Evolutionary conservation across 53 echinoderm and acorn worm genomes (phyloP), one percentile per base, ranked within the genome.

Genomic region (Astropecten irregularis): DNA sequence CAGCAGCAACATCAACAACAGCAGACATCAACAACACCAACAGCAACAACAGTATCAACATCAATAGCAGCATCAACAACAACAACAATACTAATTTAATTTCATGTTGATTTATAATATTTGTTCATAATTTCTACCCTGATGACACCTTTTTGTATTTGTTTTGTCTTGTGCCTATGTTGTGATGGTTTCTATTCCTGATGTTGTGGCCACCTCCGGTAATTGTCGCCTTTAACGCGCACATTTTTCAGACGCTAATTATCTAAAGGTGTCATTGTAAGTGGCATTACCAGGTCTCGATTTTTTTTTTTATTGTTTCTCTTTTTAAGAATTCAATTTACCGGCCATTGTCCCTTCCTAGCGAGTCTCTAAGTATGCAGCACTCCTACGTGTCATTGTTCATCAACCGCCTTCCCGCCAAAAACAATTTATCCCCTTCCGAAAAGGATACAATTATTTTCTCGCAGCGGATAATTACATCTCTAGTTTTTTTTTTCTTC

Each of bases 401-500:
- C 32, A 79, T 47, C 19, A 27, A 26, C 46, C 10, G 46, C 33
- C 7, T 20, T 46, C 79, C 79, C 31, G 62, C 61, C 62, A 61
- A 59, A 44, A 79, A 61, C 60, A 47, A 62, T 79, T 79, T 60
- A 46, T 4, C 79, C 79, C 13, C 46, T 60, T 62, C 79, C 79
- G 79, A 61, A 60, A 61, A 60, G 47, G 79, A 79, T 61, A 79
- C 61, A 60, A 32, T 54, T 79, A 44, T 79, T 61, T n/a, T 48
- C 31, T 29, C 79, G 5, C 34, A 61, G 61, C 15, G 9, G 79
- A 79, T 79, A 61, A 79, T 79, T 79, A 79, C 62, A 47, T 19
- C 58, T 37, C 42, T 11, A 11, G 42, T 42, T 42, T 42, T 42
- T 42, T 42, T 79, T 79, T 61, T 79, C n/a, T n/a, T n/a, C n/a